Percentiles rank a stretch among this genome's conserved stretches.
phyloP scores from a whole-genome alignment of 1,140 invertebrate species.

The Drosophila bipectinata region DNA sequence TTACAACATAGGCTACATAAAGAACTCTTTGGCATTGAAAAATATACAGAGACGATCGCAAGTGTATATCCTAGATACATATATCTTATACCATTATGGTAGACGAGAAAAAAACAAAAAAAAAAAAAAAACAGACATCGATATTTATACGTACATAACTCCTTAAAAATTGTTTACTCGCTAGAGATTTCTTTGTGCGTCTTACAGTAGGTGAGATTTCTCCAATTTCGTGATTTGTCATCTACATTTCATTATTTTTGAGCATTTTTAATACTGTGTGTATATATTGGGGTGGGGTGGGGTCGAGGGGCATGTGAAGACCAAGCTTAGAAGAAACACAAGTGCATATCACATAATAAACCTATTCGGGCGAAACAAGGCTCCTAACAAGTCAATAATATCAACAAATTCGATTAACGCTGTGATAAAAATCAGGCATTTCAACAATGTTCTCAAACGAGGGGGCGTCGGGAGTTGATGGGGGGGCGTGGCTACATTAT shows the following conservation, averaged over 20 bases:
- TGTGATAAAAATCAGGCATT: constrained; percentile 15
- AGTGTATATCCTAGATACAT: constrained; percentile 45
- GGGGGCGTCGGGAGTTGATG: too few species aligned
- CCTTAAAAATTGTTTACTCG: constrained; percentile 43
- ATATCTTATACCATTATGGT: constrained; percentile 60
- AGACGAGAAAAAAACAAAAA: constrained; percentile 27
- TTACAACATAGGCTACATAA: constrained; percentile 64
- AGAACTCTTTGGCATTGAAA: constrained; percentile 76
- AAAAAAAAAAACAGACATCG: constrained; percentile 53
- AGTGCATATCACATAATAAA: constrained; percentile 50
- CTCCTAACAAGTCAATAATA: constrained; percentile 40
- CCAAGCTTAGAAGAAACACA: constrained; percentile 31
- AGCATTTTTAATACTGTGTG: constrained; percentile 49
- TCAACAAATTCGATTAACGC: constrained; percentile 30
- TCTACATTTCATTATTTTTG: constrained; percentile 27
- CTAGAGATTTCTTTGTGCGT: constrained; percentile 61
- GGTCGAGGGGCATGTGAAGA: background rate
- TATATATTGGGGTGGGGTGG: background rate
- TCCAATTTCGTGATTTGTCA: constrained; percentile 57
- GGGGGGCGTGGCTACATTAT: constrained; percentile 16
- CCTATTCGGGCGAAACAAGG: constrained; percentile 45
- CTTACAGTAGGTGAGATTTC: constrained; percentile 36
- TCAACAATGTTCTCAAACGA: constrained; percentile 16
- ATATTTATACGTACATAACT: constrained; percentile 28
- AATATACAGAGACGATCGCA: constrained; percentile 52